Evolutionary conservation across 37 sponge, comb jelly and placozoan species (phyloP), one percentile per base, ranked within the genome.

Genomic region (Diacarnus erythraeanus): DNA sequence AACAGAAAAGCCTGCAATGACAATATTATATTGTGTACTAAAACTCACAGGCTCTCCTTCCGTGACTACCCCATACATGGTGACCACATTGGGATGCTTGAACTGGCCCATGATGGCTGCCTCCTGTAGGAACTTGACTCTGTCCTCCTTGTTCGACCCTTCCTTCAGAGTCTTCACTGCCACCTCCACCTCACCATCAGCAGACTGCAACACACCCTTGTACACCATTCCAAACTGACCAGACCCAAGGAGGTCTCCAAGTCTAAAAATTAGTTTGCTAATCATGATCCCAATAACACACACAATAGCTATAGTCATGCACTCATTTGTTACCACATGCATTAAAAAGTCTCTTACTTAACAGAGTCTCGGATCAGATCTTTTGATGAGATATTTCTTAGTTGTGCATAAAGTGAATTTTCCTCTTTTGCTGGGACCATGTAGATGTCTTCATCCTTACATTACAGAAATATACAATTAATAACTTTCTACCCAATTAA

Each of bases 91-190:
- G 22, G 12, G 71, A n/a, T 71, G 71, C 6, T 39, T 42, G 42
- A 71, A 71, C 42, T 71, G 71, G 41, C 71, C 71, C 71, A 71
- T 71, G 41, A 71, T 71, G 71, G 71, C 71, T 40, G 71, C 71
- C 38, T 71, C 71, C 42, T 71, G 71, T 3, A 71, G 71, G 71
- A 71, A 71, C 71, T 71, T 71, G 40, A 71, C 42, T 42, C 42
- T 71, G 42, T 78, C 79, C 47, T 51, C 56, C 36, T 66, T 47
- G 3, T 25, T 22, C 22, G 79, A 63, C 34, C 79, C 79, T 30
- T 41, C 29, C 68, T 78, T 78, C 22, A 78, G 68, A 5, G 68
- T 78, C 79, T 78, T 78, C 33, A 78, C 66, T 6, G 79, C 79
- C 79, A 78, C 79, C 67, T 78, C 68, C 18, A 66, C 68, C 29